phyloP scores from a whole-genome alignment of 2,888 invertebrate species.

The Keiferia lycopersicella region DNA sequence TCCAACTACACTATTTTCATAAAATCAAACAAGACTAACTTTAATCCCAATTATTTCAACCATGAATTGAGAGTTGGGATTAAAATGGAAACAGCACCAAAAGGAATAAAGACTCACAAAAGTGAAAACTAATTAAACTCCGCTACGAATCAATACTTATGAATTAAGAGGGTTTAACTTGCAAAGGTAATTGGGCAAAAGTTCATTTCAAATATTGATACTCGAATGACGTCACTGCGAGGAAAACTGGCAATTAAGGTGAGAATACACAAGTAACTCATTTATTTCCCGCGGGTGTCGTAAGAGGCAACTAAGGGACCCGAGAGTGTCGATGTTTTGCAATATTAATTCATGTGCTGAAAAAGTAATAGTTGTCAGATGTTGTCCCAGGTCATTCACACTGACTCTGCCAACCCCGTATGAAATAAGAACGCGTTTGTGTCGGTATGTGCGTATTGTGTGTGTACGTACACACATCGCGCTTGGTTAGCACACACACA shows the following conservation, averaged over 20 bases:
- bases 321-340: too few relatives aligned
- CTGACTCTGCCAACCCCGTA: too few relatives aligned
- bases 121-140: conserved; percentile 75
- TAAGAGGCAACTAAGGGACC: too few relatives aligned
- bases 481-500: too few relatives aligned
- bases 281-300: too few relatives aligned
- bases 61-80: not conserved
- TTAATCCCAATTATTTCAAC: not conserved
- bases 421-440: too few relatives aligned
- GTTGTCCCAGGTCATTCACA: too few relatives aligned
- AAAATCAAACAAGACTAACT: not conserved
- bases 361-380: too few relatives aligned
- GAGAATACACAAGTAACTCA: not conserved
- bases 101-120: conserved; percentile 48
- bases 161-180: conserved; percentile 73
- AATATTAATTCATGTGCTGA: too few relatives aligned
- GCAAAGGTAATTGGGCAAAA: conserved; percentile 73
- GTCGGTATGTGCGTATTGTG: too few relatives aligned
- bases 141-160: conserved; percentile 73
- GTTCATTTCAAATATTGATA: conserved; percentile 71
- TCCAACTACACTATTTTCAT: too few relatives aligned
- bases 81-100: conserved; percentile 37
- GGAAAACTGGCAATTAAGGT: not conserved
- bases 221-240: conserved; percentile 47
- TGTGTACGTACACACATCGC: too few relatives aligned